Evolutionary conservation across 1,140 invertebrate genomes (phyloP).

Genomic region (Spodoptera frugiperda): DNA sequence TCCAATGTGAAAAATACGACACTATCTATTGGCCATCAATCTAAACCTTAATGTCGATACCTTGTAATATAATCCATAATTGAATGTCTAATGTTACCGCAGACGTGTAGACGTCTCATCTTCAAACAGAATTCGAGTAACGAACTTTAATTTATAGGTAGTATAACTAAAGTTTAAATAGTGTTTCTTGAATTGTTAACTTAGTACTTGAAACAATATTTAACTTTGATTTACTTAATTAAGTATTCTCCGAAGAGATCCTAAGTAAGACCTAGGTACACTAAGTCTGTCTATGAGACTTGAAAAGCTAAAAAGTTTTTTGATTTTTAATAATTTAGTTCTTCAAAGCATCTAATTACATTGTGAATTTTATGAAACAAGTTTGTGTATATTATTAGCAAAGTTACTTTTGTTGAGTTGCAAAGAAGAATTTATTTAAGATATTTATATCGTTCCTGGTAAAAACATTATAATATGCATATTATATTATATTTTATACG

Average conservation of each 20-base stretch:
- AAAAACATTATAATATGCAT: not conserved
- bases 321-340: slow-evolving; percentile 1
- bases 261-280: not conserved
- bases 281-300: not conserved
- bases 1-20: no score
- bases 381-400: not conserved
- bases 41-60: not conserved
- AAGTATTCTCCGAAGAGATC: slow-evolving; percentile 6
- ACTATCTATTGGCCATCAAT: no score
- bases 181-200: slow-evolving; percentile 17
- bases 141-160: slow-evolving; percentile 16
- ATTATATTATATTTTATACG: not conserved
- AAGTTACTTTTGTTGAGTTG: no score
- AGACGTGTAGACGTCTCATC: not conserved
- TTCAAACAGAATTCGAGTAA: not conserved
- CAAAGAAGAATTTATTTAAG: no score
- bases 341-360: not conserved
- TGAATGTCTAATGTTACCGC: not conserved
- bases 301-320: slow-evolving; percentile 6
- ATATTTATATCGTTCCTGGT: no score
- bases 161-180: slow-evolving; percentile 1
- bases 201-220: slow-evolving; percentile 23
- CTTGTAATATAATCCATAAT: not conserved
- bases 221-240: slow-evolving; percentile 31
- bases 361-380: not conserved